A percentile compares a stretch with the other conserved stretches of the same genome.
phyloP scores from a whole-genome alignment of 2,888 invertebrate species.

The Caradrina kadenii region DNA sequence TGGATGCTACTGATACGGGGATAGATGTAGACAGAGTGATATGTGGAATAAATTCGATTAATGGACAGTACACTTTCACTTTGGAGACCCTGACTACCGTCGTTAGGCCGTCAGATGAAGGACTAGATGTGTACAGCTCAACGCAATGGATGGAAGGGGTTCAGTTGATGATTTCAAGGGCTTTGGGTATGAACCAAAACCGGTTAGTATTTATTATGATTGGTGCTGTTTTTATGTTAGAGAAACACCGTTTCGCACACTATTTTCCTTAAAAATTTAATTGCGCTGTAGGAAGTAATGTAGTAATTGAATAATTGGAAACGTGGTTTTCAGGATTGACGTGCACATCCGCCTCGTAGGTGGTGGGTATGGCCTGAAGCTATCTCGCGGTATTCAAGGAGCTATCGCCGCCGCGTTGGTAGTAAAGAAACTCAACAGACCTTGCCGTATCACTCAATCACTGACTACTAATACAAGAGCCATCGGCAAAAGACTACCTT shows the following conservation, averaged over 20 bases:
- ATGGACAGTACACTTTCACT: slow-evolving; percentile 92
- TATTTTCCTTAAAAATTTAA: too few species aligned
- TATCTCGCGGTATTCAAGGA: slow-evolving; percentile 89
- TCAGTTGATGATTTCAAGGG: slow-evolving; percentile 89
- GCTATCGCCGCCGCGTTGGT: slow-evolving; percentile 92
- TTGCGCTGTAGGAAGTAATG: too few species aligned
- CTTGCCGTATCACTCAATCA: slow-evolving; percentile 92
- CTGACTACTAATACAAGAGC: slow-evolving; percentile 91
- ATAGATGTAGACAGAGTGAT: slow-evolving; percentile 80
- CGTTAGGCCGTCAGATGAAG: slow-evolving; percentile 92
- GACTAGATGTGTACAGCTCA: slow-evolving; percentile 91
- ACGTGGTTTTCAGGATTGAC: slow-evolving; percentile 89
- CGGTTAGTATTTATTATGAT: slow-evolving; percentile 72
- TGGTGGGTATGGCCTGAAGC: slow-evolving; percentile 92
- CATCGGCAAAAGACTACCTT: slow-evolving; percentile 88
- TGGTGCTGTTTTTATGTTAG: background rate
- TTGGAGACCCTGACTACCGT: slow-evolving; percentile 93
- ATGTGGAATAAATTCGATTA: slow-evolving; percentile 87
- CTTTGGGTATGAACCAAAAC: slow-evolving; percentile 89
- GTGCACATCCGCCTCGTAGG: slow-evolving; percentile 82
- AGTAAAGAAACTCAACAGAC: slow-evolving; percentile 89
- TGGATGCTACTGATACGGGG: slow-evolving; percentile 72
- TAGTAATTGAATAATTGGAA: too few species aligned
- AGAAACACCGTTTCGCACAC: too few species aligned
- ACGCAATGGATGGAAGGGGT: slow-evolving; percentile 91